These are phyloP conservation scores for Emydoidea blandingii DNA, from an alignment of 2,797 vertebrate species.

Conservation along the genomic window DNA sequence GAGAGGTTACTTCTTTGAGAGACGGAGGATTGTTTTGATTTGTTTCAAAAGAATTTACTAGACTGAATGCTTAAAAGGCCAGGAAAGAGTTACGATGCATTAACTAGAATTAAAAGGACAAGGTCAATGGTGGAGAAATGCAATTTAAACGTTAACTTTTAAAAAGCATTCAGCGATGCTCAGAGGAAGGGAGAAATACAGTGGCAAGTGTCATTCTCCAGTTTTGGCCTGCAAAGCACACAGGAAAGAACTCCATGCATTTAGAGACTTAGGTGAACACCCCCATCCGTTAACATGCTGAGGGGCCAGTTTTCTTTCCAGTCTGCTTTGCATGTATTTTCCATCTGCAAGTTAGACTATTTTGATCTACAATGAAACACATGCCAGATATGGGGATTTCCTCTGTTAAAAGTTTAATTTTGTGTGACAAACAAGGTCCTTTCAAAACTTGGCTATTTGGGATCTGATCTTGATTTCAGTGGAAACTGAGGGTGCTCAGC, in stretches of 20 bases:
- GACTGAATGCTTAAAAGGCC: neutral
- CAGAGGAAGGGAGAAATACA: neutral
- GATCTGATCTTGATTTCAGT: neutral
- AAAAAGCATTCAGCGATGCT: neutral
- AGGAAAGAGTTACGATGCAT: neutral
- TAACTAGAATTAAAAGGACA: neutral
- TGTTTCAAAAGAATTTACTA: neutral
- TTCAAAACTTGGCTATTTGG: neutral
- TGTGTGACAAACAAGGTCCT: neutral
- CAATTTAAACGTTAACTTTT: neutral
- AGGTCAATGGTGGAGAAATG: neutral
- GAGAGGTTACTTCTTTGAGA: neutral
- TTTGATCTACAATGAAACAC: neutral
- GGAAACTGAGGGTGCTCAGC: neutral
- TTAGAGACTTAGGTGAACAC: neutral
- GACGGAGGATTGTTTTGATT: neutral
- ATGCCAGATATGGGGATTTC: neutral
- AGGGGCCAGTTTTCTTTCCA: neutral
- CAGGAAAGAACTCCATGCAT: neutral
- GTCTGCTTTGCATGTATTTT: neutral
- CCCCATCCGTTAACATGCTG: neutral
- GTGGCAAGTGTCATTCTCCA: neutral
- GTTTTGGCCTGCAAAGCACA: neutral
- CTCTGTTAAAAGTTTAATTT: neutral
- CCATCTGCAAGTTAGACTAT: neutral